Evolutionary conservation across 2,888 invertebrate species (phyloP).

Genomic region (Ctena decussata): DNA sequence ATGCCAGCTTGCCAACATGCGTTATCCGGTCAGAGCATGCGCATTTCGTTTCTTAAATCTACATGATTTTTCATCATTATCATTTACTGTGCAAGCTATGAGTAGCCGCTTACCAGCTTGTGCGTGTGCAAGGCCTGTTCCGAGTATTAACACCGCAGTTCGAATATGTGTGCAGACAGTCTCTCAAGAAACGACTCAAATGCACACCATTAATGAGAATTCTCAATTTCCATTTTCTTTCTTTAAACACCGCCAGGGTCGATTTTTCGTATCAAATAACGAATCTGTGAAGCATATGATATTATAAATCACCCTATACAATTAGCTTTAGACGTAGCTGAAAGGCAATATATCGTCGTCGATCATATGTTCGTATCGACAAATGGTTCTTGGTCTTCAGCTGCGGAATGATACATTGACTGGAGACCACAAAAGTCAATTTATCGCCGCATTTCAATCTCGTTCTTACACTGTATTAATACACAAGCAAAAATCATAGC

Average conservation of each 20-base stretch:
- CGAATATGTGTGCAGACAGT: no score
- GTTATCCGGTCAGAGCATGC: no score
- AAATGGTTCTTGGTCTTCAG: conserved; percentile 33
- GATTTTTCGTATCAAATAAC: conserved; percentile 53
- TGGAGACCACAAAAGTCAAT: conserved; percentile 46
- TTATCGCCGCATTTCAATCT: conserved; percentile 68
- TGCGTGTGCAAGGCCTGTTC: no score
- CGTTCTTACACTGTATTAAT: conserved; percentile 66
- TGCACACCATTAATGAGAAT: conserved; percentile 6
- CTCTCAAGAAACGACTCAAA: no score
- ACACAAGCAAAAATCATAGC: conserved; percentile 67
- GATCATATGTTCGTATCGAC: conserved; percentile 62
- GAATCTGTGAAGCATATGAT: conserved; percentile 39
- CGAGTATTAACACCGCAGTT: no score
- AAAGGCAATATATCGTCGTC: conserved; percentile 60
- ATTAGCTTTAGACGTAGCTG: conserved; percentile 63
- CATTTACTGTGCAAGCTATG: no score
- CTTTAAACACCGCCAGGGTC: conserved; percentile 24
- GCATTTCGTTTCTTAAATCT: no score
- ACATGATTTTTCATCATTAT: no score
- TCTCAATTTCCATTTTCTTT: conserved; percentile 14
- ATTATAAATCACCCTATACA: conserved; percentile 67
- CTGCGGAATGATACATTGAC: conserved; percentile 54
- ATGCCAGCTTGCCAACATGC: no score
- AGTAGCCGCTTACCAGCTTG: no score